Evolutionary conservation across 1,140 invertebrate species (phyloP).

Genomic region (Caenorhabditis tropicalis): DNA sequence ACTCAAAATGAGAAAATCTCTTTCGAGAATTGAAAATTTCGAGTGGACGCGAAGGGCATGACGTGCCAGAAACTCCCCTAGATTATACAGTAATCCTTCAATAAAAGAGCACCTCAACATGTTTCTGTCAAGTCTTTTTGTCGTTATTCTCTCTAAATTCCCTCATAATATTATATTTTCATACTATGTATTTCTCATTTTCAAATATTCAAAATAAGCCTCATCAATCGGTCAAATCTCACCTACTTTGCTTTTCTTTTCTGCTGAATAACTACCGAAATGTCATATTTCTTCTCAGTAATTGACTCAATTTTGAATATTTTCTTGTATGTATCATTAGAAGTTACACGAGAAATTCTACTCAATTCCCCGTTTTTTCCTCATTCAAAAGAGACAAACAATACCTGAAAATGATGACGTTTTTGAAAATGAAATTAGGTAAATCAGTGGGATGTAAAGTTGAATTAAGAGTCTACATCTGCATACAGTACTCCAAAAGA

Average conservation of each 20-base stretch:
- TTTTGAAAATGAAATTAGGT: neutral
- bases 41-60: neutral
- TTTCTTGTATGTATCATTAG: neutral
- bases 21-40: neutral
- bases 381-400: neutral
- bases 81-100: no score
- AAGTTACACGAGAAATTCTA: neutral
- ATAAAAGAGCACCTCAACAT: no score
- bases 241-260: neutral
- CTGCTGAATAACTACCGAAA: neutral
- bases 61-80: no score
- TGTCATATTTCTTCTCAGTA: neutral
- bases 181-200: neutral
- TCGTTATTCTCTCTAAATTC: no score
- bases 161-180: no score
- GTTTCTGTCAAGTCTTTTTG: no score
- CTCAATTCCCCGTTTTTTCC: neutral
- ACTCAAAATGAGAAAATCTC: neutral
- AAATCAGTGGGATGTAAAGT: neutral
- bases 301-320: neutral
- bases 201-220: neutral
- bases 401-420: neutral
- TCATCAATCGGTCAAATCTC: conserved; percentile 28
- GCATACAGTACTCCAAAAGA: no score
- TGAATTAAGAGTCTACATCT: no score